phyloP scores from a whole-genome alignment of 2,113 vertebrate species.

The Marmota monax region DNA sequence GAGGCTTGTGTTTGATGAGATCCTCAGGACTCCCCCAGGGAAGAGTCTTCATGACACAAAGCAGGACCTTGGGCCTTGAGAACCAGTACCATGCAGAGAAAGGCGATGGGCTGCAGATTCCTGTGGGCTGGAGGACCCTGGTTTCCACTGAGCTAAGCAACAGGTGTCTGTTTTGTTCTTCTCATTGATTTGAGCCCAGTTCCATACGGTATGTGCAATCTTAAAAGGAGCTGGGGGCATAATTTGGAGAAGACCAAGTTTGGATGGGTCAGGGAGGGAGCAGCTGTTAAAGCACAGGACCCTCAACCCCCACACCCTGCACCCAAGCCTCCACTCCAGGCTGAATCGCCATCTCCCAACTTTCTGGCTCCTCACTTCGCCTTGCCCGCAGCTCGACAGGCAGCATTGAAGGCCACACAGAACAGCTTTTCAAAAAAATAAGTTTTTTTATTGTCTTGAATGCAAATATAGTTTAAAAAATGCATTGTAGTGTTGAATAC shows the following conservation, averaged over 20 bases:
- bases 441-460: slow-evolving; percentile 87
- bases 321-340: not conserved
- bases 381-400: not conserved
- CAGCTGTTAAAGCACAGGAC: too few species aligned
- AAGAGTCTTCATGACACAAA: not conserved
- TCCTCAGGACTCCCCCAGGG: not conserved
- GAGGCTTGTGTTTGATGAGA: slow-evolving; percentile 30
- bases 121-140: not conserved
- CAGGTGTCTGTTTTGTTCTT: not conserved
- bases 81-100: not conserved
- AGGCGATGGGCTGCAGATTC: not conserved
- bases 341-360: too few species aligned
- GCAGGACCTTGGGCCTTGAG: not conserved
- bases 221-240: not conserved
- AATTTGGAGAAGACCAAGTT: not conserved
- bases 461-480: slow-evolving; percentile 88
- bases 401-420: not conserved
- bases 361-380: too few species aligned
- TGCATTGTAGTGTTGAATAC: slow-evolving; percentile 88
- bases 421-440: slow-evolving; percentile 86
- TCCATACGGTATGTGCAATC: too few species aligned
- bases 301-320: too few species aligned
- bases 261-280: not conserved
- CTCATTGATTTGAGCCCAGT: not conserved
- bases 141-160: not conserved